Base-by-base conservation (phyloP, 2,113 vertebrate genomes). In the Pelodiscus sinensis region DNA sequence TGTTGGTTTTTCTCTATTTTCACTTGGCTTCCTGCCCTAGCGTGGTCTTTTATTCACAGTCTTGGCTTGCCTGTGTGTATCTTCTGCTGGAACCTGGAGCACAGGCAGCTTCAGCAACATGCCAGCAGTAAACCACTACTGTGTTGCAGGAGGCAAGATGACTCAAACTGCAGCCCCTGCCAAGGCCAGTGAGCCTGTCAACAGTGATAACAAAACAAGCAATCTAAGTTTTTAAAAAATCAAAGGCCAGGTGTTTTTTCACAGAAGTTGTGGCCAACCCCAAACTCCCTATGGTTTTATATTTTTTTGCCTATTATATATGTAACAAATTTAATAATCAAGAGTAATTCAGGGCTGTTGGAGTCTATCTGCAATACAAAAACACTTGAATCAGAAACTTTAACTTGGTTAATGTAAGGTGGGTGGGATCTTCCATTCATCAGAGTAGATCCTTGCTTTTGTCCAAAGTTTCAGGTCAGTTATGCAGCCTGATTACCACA, bases 131-230 rank as follows among this genome's bases (percentile, higher is more conserved):
- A 24, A 87, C 78, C 80, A 79, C 38, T 79, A 29, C 44, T 85
- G 44, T 65, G 19, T 87, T 83, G 90, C 81, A 52, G 57, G 73
- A 79, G 83, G 29, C 4, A 52, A 85, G 27, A 5, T 13, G 44
- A 16, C 52, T 77, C 75, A 81, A 31, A 71, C 13, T 80, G 60
- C 22, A 29, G 71, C 79, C 96, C 84, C 83, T 92, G 68, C 82
- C 75, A 82, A 84, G 38, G 60, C 55, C 38, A 77, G 12, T 24
- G 14, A 25, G 13, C 35, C 38, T 44, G 19, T 38, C 87, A 92
- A 82, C n/a, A 88, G 79, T 55, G 81, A 87, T 54, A 71, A 35
- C 55, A 89, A 86, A 95, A 86, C 79, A 71, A 82, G 11, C 50
- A 92, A 27, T 52, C 65, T 86, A 29, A 27, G 25, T 38, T 27